Conservation (phyloP, 2,888 invertebrate species). For the Hyles lineata region DNA sequence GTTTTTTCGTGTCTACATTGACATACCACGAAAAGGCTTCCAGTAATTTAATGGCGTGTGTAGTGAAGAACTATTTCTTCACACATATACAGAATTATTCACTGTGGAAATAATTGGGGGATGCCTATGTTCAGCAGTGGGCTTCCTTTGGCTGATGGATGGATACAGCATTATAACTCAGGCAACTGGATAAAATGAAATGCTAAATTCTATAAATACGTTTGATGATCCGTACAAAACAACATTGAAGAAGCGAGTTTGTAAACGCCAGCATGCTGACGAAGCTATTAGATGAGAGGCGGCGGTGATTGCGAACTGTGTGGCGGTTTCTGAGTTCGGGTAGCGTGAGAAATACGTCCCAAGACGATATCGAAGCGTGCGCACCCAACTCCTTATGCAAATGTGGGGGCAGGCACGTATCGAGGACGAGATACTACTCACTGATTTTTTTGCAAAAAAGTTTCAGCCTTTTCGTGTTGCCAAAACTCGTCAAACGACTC, state of each 20-base stretch:
- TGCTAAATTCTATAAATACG: not conserved
- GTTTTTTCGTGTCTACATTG: too few relatives aligned
- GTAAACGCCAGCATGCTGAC: conserved; percentile 53
- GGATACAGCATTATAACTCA: too few relatives aligned
- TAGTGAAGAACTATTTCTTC: too few relatives aligned
- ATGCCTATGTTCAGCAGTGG: too few relatives aligned
- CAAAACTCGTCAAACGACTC: not conserved
- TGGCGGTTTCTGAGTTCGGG: conserved; percentile 47
- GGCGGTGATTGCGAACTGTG: conserved; percentile 41
- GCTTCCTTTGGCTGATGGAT: too few relatives aligned
- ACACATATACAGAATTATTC: too few relatives aligned
- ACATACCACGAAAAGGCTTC: too few relatives aligned
- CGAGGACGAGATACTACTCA: conserved; percentile 43
- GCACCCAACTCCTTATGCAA: conserved; percentile 82
- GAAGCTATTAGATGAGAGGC: conserved; percentile 59
- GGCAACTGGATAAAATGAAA: not conserved
- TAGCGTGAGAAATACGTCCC: conserved; percentile 78
- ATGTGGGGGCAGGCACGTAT: conserved; percentile 66
- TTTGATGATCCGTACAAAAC: conserved; percentile 29
- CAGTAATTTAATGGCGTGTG: too few relatives aligned
- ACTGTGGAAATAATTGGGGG: too few relatives aligned
- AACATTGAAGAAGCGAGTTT: conserved; percentile 42
- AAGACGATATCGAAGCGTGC: conserved; percentile 74
- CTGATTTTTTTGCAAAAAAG: not conserved
- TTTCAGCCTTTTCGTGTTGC: not conserved